Percentiles rank a stretch among this genome's conserved stretches.
phyloP scores from a whole-genome alignment of 2,113 vertebrate species.

The Megaceryle maxima region DNA sequence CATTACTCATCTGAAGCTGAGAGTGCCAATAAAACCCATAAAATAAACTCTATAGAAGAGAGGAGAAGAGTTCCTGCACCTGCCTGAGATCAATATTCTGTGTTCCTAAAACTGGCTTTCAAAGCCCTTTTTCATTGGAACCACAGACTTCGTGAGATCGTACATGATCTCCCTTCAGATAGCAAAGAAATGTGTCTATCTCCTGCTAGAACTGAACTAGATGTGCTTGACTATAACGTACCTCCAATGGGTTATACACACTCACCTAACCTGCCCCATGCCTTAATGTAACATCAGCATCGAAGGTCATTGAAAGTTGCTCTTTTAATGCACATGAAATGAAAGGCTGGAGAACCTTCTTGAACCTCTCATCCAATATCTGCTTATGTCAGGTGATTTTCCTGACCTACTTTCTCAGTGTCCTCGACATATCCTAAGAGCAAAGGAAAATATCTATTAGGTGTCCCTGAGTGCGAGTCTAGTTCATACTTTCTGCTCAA shows the following conservation, averaged over 20 bases:
- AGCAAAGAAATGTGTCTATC: background rate
- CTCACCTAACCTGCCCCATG: background rate
- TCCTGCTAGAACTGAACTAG: background rate
- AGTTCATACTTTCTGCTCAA: background rate
- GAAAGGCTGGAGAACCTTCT: background rate
- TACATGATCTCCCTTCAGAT: background rate
- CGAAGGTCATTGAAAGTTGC: background rate
- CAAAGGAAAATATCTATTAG: background rate
- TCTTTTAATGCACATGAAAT: background rate
- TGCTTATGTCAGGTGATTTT: background rate
- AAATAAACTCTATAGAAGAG: background rate
- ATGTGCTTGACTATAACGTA: background rate
- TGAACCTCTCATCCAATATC: background rate
- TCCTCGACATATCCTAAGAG: background rate
- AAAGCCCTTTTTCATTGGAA: background rate
- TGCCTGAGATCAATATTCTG: background rate
- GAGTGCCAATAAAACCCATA: background rate
- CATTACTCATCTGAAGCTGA: background rate
- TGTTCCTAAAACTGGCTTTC: background rate
- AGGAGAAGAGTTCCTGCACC: background rate
- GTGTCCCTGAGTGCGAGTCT: background rate
- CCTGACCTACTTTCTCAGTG: background rate
- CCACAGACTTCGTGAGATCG: background rate
- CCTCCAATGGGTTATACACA: background rate
- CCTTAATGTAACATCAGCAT: background rate